These are phyloP conservation scores for rat (Rattus norvegicus) DNA, from an alignment of 2,113 vertebrate genomes.

Conservation along the genomic window DNA sequence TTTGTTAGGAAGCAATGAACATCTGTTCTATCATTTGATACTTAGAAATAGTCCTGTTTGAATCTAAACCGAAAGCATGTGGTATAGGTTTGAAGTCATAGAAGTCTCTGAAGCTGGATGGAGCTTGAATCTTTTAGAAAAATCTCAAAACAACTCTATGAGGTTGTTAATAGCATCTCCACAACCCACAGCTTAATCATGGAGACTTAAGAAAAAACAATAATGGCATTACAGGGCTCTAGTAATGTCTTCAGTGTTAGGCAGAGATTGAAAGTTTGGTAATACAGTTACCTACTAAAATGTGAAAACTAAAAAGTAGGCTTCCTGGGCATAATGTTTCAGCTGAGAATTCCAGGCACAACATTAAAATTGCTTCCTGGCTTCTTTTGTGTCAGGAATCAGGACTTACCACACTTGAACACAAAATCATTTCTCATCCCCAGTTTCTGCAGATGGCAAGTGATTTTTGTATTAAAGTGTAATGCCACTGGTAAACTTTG, in stretches of 20 bases:
- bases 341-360: conserved; percentile 4
- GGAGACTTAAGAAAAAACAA: not conserved
- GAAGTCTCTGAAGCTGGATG: not conserved
- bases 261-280: not conserved
- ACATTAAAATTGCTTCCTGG: conserved; percentile 20
- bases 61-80: not conserved
- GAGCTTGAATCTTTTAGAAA: not conserved
- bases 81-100: not conserved
- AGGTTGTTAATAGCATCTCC: not conserved
- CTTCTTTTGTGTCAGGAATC: not conserved
- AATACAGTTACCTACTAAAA: not conserved
- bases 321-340: not conserved
- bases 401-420: not conserved
- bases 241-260: not conserved
- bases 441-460: conserved; percentile 29
- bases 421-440: conserved; percentile 7
- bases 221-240: not conserved
- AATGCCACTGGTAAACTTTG: not conserved
- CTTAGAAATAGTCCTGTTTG: not conserved
- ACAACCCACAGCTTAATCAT: not conserved
- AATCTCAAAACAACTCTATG: not conserved
- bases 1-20: not conserved
- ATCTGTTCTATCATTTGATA: not conserved
- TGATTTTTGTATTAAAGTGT: conserved; percentile 30
- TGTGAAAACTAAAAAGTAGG: not conserved